phyloP scores from a whole-genome alignment of 2,113 vertebrate species.

The Psettodes erumei region DNA sequence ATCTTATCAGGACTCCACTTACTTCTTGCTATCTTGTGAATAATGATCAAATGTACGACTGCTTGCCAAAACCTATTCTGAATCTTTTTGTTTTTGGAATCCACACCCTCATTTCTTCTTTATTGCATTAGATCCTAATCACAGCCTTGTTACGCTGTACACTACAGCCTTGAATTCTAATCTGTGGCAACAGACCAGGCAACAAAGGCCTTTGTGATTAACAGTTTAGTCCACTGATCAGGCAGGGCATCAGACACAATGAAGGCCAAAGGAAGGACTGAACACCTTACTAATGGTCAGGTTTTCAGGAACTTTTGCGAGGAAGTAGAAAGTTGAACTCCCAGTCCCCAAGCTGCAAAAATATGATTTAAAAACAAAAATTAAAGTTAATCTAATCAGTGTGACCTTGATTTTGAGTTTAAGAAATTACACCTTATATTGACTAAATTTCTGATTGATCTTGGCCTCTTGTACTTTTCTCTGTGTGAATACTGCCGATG shows the following conservation, averaged over 20 bases:
- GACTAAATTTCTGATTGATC: background rate
- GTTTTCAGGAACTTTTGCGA: slow-evolving; percentile 10
- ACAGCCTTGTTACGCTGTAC: slow-evolving; percentile 9
- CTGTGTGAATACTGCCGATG: background rate
- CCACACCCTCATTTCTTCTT: slow-evolving; percentile 18
- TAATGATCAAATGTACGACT: slow-evolving; percentile 4
- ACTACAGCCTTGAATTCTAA: slow-evolving; percentile 30
- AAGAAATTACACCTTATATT: background rate
- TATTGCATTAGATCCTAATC: slow-evolving; percentile 41
- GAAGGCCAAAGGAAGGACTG: slow-evolving; percentile 34
- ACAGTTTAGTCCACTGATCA: slow-evolving; percentile 55
- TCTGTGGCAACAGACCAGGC: slow-evolving; percentile 21
- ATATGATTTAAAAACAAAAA: background rate
- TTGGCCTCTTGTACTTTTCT: background rate
- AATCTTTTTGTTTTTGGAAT: slow-evolving; percentile 11
- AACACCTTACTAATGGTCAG: slow-evolving; percentile 35
- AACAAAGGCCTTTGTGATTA: slow-evolving; percentile 36
- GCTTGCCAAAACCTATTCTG: slow-evolving; percentile 13
- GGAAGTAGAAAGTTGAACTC: background rate
- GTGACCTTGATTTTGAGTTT: background rate
- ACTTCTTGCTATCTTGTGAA: slow-evolving; percentile 1
- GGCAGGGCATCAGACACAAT: slow-evolving; percentile 21
- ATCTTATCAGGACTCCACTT: slow-evolving; percentile 40
- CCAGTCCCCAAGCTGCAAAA: background rate
- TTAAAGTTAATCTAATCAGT: background rate